These are phyloP conservation scores for Spinus pinus DNA, from an alignment of 2,797 vertebrate species.

Conservation along the genomic window DNA sequence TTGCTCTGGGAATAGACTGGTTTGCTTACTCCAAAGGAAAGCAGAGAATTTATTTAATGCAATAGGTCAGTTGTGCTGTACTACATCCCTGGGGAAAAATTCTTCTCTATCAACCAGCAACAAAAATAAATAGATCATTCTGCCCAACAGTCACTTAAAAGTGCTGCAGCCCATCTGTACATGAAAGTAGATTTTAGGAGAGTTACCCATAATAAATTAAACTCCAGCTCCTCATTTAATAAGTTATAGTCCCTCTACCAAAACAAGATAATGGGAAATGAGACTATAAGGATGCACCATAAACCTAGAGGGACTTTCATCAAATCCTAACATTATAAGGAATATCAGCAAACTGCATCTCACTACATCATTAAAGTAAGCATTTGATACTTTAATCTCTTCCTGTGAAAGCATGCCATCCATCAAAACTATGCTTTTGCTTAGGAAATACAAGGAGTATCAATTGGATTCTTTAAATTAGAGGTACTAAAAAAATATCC, in stretches of 20 bases:
- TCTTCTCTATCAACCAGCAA: constrained; percentile 44
- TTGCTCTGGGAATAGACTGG: constrained; percentile 46
- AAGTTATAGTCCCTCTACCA: background rate
- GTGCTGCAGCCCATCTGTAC: constrained; percentile 1
- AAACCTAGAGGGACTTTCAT: constrained; percentile 19
- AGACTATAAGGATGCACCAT: background rate
- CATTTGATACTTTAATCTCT: background rate
- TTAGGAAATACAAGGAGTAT: background rate
- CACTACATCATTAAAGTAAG: constrained; percentile 14
- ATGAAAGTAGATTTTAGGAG: constrained; percentile 33
- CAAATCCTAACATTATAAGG: background rate
- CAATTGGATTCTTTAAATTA: background rate
- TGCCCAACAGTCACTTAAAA: background rate
- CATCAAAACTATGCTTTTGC: background rate
- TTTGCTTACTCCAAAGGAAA: constrained; percentile 34
- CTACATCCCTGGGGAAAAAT: constrained; percentile 22
- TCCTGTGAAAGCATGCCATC: background rate
- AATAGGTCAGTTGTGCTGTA: constrained; percentile 46
- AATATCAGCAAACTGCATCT: constrained; percentile 22
- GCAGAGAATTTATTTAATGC: constrained; percentile 53
- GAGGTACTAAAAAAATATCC: background rate
- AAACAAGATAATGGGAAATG: constrained; percentile 9
- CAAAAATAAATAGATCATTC: constrained; percentile 57
- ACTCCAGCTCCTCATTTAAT: background rate
- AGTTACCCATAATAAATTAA: constrained; percentile 26